Evolutionary conservation across 2,797 vertebrate genomes (phyloP).

Genomic region (Alcedo atthis): DNA sequence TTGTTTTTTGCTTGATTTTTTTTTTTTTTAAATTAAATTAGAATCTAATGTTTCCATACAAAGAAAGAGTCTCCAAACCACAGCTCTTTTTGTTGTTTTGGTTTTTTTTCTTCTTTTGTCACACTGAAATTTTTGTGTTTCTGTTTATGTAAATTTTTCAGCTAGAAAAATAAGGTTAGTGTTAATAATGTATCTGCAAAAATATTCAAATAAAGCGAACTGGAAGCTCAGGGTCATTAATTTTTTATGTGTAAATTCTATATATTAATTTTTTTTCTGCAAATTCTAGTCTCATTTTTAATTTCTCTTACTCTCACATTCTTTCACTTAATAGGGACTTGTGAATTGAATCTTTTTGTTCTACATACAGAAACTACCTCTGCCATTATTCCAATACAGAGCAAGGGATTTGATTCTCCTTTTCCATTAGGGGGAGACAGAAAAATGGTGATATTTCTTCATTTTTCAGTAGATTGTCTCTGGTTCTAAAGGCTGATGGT

Average conservation of each 20-base stretch:
- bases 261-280: constrained; percentile 13
- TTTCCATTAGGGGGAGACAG: background rate
- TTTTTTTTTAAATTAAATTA: constrained; percentile 69
- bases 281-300: background rate
- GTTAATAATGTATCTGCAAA: constrained; percentile 62
- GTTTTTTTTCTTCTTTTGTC: background rate
- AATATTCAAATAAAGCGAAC: constrained; percentile 40
- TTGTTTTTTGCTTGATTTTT: background rate
- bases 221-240: constrained; percentile 23
- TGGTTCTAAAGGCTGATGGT: background rate
- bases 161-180: constrained; percentile 31
- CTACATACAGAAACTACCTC: background rate
- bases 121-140: constrained; percentile 38
- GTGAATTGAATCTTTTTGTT: background rate
- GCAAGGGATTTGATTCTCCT: background rate
- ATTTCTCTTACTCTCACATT: background rate
- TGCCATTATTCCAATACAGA: background rate
- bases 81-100: background rate
- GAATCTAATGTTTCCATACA: constrained; percentile 38
- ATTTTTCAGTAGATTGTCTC: background rate
- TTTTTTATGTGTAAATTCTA: constrained; percentile 39
- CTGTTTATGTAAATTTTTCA: constrained; percentile 55
- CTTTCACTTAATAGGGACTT: background rate
- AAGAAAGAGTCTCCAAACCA: constrained; percentile 3
- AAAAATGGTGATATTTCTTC: background rate